Conservation (phyloP, 2,113 vertebrate genomes). For the Brachypteracias leptosomus region DNA sequence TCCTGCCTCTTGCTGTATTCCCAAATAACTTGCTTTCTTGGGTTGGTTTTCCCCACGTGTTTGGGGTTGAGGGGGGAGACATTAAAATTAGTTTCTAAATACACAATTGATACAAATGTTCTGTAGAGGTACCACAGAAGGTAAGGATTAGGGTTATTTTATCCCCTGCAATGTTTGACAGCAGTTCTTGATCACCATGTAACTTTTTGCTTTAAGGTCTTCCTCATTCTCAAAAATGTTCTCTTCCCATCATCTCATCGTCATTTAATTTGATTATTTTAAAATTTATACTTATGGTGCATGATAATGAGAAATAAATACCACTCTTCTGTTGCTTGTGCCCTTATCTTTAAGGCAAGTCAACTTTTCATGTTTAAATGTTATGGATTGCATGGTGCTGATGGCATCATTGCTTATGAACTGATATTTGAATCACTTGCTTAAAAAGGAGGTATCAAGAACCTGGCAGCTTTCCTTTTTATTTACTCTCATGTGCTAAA, state of each 20-base stretch:
- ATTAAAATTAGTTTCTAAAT: neutral
- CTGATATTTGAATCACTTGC: neutral
- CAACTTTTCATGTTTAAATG: neutral
- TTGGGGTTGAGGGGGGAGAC: neutral
- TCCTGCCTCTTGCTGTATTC: neutral
- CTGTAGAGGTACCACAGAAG: neutral
- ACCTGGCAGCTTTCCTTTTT: neutral
- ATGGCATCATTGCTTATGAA: neutral
- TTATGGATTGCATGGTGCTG: neutral
- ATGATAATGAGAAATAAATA: neutral
- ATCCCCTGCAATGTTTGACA: neutral
- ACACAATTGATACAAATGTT: accelerated
- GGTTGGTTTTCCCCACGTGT: accelerated
- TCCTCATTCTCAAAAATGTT: neutral
- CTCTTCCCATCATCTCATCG: accelerated
- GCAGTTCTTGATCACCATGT: neutral
- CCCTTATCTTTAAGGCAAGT: neutral
- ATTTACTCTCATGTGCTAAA: neutral
- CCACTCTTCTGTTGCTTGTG: neutral
- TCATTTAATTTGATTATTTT: neutral
- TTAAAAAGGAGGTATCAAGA: neutral
- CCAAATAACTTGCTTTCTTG: neutral
- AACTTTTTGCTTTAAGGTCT: neutral
- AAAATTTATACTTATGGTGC: neutral
- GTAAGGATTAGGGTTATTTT: neutral